Percentiles rank a stretch among this genome's conserved stretches.
These are phyloP conservation scores for Coilia nasus DNA, from an alignment of 2,797 vertebrate species.

Conservation along the genomic window DNA sequence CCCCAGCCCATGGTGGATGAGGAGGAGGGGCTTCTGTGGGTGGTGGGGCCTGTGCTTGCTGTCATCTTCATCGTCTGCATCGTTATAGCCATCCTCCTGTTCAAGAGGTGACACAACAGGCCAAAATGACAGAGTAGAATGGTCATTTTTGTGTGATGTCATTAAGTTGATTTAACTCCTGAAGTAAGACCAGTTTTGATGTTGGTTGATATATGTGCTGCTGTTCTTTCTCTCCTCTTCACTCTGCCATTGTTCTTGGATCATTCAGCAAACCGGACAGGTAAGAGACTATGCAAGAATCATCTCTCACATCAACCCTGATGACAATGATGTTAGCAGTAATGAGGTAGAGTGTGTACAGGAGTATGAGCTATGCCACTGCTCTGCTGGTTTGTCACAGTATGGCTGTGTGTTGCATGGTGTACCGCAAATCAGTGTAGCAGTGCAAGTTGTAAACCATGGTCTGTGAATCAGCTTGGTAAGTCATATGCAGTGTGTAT, in stretches of 20 bases:
- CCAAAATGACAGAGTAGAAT: neutral
- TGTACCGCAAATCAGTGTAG: no score
- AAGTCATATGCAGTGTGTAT: neutral
- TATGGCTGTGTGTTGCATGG: no score
- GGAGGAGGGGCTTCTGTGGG: slow-evolving; percentile 98
- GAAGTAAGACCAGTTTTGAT: neutral
- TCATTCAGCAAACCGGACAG: slow-evolving; percentile 97
- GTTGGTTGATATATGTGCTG: neutral
- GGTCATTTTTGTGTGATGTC: no score
- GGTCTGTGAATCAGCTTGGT: no score
- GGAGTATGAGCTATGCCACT: no score
- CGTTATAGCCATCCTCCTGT: slow-evolving; percentile 98
- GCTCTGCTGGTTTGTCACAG: no score
- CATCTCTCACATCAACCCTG: neutral
- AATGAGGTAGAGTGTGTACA: no score
- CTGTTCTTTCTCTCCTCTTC: neutral
- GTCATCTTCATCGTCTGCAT: slow-evolving; percentile 99
- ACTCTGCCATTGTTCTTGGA: slow-evolving; percentile 63
- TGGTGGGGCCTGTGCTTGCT: slow-evolving; percentile 95
- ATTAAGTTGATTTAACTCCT: neutral
- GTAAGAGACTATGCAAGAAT: slow-evolving; percentile 73
- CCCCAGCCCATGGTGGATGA: slow-evolving; percentile 96
- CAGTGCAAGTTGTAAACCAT: no score
- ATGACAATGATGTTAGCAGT: no score
- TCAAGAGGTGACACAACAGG: slow-evolving; percentile 86